These are phyloP conservation scores for Cheilosia pagana DNA, from an alignment of 2,888 invertebrate species.

Conservation along the genomic window DNA sequence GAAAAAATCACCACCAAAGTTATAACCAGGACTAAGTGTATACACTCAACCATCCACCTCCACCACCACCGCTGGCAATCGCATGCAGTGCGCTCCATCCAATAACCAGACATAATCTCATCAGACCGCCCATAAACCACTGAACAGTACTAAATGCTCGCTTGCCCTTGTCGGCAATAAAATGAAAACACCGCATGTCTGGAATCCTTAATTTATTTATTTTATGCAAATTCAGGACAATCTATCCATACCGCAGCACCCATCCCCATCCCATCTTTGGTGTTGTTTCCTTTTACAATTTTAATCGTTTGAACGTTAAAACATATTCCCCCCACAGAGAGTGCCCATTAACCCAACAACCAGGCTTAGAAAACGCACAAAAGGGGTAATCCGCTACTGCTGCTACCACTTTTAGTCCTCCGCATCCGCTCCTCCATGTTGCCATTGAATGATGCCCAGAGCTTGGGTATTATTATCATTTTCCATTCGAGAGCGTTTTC, in stretches of 20 bases:
- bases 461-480: constrained; percentile 67
- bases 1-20: too few relatives aligned
- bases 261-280: constrained; percentile 38
- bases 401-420: constrained; percentile 5
- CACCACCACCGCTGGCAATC: not conserved
- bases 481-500: constrained; percentile 61
- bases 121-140: constrained; percentile 75
- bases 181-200: constrained; percentile 76
- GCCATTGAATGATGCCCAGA: constrained; percentile 32
- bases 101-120: constrained; percentile 70
- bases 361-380: constrained; percentile 68
- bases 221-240: constrained; percentile 76
- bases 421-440: not conserved
- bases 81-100: constrained; percentile 9
- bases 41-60: too few relatives aligned
- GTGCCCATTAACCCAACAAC: constrained; percentile 65
- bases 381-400: constrained; percentile 65
- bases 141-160: constrained; percentile 53
- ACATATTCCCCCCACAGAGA: constrained; percentile 57
- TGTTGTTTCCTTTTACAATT: constrained; percentile 51
- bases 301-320: constrained; percentile 71
- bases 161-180: constrained; percentile 74
- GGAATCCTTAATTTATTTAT: constrained; percentile 76
- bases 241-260: constrained; percentile 72
- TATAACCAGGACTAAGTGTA: too few relatives aligned